Conservation (phyloP, 2,888 invertebrate species). For the Heliconius cydno region DNA sequence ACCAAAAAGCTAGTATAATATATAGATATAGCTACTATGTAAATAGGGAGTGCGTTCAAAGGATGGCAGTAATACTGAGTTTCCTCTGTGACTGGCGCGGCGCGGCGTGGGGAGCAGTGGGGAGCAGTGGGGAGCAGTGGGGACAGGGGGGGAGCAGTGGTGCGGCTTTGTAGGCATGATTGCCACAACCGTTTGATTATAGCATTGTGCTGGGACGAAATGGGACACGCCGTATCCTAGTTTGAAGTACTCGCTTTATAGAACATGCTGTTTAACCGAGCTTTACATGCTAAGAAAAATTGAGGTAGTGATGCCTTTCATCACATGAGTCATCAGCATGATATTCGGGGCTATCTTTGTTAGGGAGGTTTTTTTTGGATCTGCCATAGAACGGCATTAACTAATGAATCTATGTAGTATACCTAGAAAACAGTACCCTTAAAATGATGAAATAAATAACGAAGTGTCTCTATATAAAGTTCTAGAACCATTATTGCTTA, state of each 20-base stretch:
- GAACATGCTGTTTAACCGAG: neutral
- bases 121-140: too few relatives aligned
- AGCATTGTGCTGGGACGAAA: conserved; percentile 22
- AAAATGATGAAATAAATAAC: neutral
- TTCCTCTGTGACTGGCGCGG: conserved; percentile 16
- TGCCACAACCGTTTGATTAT: conserved; percentile 28
- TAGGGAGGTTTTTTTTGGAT: neutral
- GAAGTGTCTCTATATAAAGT: neutral
- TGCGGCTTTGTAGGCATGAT: conserved; percentile 28
- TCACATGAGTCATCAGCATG: too few relatives aligned
- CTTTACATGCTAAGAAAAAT: neutral
- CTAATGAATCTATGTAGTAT: neutral
- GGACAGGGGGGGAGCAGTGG: neutral
- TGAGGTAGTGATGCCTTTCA: neutral
- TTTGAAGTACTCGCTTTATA: conserved; percentile 9
- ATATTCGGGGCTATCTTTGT: too few relatives aligned
- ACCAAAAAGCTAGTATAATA: neutral
- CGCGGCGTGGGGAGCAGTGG: neutral
- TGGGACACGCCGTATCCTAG: conserved; percentile 23
- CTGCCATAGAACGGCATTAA: too few relatives aligned
- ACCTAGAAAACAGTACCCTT: neutral
- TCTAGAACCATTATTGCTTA: neutral
- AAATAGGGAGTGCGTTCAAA: conserved; percentile 21
- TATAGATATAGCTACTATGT: neutral
- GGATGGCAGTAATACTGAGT: conserved; percentile 24